A percentile compares a stretch with the other conserved stretches of the same genome.
Evolutionary conservation across 2,797 vertebrate genomes (phyloP).

Genomic region (Squalus acanthias): DNA sequence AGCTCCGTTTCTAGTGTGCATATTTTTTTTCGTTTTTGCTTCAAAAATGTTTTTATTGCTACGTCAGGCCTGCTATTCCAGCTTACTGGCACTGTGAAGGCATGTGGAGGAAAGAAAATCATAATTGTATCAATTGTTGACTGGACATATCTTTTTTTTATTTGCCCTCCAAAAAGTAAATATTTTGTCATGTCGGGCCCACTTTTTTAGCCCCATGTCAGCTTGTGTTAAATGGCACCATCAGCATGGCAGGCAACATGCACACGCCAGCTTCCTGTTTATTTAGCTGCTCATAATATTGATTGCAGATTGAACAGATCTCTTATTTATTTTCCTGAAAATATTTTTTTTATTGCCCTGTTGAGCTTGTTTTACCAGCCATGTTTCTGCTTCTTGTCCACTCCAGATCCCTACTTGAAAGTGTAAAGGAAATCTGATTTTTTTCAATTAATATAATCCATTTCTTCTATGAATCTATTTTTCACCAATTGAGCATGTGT

Average conservation of each 20-base stretch:
- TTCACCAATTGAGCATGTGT: background rate
- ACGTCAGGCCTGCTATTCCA: too few species aligned
- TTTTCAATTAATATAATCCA: too few species aligned
- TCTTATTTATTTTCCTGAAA: background rate
- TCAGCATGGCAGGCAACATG: background rate
- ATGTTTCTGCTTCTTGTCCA: background rate
- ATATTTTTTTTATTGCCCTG: background rate
- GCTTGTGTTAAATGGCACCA: background rate
- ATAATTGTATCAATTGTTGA: background rate
- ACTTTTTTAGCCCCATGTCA: background rate
- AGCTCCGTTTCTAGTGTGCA: too few species aligned
- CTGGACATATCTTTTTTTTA: background rate
- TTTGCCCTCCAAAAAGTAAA: background rate
- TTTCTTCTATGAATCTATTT: background rate
- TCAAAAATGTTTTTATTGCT: too few species aligned
- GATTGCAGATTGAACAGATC: background rate
- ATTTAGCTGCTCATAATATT: background rate
- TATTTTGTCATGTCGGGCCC: background rate
- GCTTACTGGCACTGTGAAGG: too few species aligned
- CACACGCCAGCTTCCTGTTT: background rate
- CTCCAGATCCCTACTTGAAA: background rate
- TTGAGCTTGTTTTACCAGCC: background rate
- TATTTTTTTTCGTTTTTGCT: background rate
- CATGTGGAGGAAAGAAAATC: background rate
- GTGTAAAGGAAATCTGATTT: too few species aligned